Evolutionary conservation across 92 coral and sea anemone species (phyloP).

Genomic region (Porites rus): DNA sequence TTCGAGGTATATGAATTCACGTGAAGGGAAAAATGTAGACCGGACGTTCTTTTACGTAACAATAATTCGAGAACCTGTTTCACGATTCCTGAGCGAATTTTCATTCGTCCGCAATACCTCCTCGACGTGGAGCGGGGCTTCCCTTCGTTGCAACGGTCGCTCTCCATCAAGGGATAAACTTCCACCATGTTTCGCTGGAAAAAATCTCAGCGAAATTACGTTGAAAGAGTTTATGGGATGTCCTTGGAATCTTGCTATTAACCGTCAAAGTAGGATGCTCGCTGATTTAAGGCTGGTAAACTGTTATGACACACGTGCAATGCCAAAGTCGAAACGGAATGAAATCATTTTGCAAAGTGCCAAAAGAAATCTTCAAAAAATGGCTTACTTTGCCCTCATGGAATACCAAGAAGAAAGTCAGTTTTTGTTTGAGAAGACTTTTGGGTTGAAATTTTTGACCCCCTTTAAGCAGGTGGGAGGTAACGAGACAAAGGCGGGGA

Average conservation of each 20-base stretch:
- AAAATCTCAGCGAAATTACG: constrained; percentile 72
- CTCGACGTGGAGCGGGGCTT: constrained; percentile 77
- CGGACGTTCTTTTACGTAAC: constrained; percentile 82
- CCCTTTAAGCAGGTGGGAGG: constrained; percentile 69
- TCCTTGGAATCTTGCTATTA: constrained; percentile 89
- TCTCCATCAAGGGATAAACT: constrained; percentile 72
- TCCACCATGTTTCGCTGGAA: constrained; percentile 82
- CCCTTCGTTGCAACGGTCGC: constrained; percentile 80
- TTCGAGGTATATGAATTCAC: constrained; percentile 67
- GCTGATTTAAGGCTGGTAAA: constrained; percentile 83
- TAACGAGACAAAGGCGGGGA: constrained; percentile 73
- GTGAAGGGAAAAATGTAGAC: constrained; percentile 55
- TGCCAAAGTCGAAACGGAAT: constrained; percentile 56
- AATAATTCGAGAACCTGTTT: constrained; percentile 85
- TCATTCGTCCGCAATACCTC: constrained; percentile 67
- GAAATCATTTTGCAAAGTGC: constrained; percentile 83
- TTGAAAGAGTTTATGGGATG: constrained; percentile 73
- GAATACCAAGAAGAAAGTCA: constrained; percentile 93
- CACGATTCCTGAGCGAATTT: constrained; percentile 93
- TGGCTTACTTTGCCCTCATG: constrained; percentile 95
- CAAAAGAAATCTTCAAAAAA: constrained; percentile 69
- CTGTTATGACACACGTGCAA: constrained; percentile 76
- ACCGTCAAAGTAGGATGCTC: constrained; percentile 93
- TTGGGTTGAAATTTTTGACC: constrained; percentile 76
- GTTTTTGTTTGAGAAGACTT: constrained; percentile 89